phyloP scores from a whole-genome alignment of 1,140 invertebrate species.

The Drosophila prosaltans region DNA sequence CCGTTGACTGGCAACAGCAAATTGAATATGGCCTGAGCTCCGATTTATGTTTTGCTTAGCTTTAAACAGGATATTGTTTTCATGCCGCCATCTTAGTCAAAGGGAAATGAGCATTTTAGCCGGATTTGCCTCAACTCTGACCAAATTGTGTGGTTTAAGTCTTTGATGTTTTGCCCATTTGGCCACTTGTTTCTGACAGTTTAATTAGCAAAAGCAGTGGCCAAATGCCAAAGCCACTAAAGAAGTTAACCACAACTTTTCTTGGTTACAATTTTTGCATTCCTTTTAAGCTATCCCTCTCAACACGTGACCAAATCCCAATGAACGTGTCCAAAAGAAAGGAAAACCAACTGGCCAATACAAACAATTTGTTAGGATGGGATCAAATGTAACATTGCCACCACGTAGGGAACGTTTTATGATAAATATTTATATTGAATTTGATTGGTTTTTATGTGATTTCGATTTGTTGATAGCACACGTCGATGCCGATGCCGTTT shows the following conservation, averaged over 20 bases:
- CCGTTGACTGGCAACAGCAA: constrained; percentile 44
- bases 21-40: constrained; percentile 45
- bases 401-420: constrained; percentile 39
- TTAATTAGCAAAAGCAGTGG: constrained; percentile 54
- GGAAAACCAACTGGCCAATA: constrained; percentile 3
- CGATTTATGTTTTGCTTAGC: constrained; percentile 37
- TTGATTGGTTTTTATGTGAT: constrained; percentile 45
- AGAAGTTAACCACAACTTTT: neutral
- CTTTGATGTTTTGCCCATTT: constrained; percentile 59
- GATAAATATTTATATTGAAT: constrained; percentile 57
- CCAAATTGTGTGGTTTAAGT: constrained; percentile 18
- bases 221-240: neutral
- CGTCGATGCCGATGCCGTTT: constrained; percentile 15
- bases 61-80: constrained; percentile 69
- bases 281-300: neutral
- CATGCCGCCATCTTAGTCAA: constrained; percentile 21
- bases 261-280: neutral
- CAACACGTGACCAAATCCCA: constrained; percentile 28
- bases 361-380: neutral
- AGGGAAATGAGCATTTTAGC: constrained; percentile 67
- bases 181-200: constrained; percentile 55
- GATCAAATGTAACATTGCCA: constrained; percentile 15
- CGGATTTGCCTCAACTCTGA: constrained; percentile 37
- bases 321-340: constrained; percentile 17
- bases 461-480: constrained; percentile 61